Evolutionary conservation across 2,797 vertebrate species (phyloP).

Genomic region (Gobio occitaniae): DNA sequence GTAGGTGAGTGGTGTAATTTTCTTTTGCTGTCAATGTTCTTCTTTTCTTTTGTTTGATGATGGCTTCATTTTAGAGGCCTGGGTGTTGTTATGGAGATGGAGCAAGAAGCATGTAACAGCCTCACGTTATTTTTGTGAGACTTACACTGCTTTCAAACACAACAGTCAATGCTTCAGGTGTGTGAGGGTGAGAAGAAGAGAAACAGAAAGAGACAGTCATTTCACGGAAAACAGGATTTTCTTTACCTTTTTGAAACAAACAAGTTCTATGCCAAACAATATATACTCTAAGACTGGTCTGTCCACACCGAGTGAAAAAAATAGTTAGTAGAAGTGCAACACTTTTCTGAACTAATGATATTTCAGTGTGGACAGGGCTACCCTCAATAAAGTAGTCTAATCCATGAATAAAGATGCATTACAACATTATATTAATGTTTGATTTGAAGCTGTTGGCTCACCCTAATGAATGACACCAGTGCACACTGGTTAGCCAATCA

Average conservation of each 20-base stretch:
- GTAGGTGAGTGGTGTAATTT: conserved; percentile 31
- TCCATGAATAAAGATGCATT: not conserved
- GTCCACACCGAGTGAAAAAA: not conserved
- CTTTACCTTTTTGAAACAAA: not conserved
- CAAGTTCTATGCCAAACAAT: not conserved
- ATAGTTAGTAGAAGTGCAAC: not conserved
- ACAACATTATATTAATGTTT: not conserved
- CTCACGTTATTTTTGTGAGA: conserved; percentile 8
- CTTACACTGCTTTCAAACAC: not conserved
- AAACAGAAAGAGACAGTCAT: not conserved
- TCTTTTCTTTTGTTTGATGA: conserved; percentile 38
- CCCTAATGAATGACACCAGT: not conserved
- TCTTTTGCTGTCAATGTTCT: conserved; percentile 31
- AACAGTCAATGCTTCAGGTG: conserved; percentile 11
- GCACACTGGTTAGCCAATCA: too few species aligned
- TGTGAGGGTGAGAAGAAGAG: not conserved
- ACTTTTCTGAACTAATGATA: not conserved
- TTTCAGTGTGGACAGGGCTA: not conserved
- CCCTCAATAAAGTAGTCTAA: not conserved
- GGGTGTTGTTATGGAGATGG: conserved; percentile 37
- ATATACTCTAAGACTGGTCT: not conserved
- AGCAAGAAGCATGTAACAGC: not conserved
- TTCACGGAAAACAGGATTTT: not conserved
- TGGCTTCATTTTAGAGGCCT: conserved; percentile 25
- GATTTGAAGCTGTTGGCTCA: not conserved